These are phyloP conservation scores for Sminthurides bifidus DNA, from an alignment of 1,140 invertebrate species.

Conservation along the genomic window DNA sequence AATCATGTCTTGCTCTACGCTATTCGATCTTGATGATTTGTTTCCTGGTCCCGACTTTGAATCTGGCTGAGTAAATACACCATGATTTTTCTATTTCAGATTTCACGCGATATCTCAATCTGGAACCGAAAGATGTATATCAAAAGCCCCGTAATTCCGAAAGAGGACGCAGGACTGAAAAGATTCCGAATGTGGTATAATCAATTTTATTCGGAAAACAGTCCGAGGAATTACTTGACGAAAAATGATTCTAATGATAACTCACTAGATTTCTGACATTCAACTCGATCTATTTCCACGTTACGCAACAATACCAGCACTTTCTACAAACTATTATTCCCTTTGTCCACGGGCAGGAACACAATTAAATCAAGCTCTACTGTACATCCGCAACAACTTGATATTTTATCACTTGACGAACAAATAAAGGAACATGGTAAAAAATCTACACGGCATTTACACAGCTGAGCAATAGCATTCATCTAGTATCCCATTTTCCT, in stretches of 20 bases:
- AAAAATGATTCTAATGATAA: conserved; percentile 23
- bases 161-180: conserved; percentile 58
- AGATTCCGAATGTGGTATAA: conserved; percentile 67
- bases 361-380: not conserved
- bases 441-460: too few relatives aligned
- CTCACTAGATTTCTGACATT: conserved; percentile 14
- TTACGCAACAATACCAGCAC: too few relatives aligned
- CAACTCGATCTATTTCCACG: too few relatives aligned
- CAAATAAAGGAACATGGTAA: too few relatives aligned
- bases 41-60: not conserved
- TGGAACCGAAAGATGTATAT: conserved; percentile 79
- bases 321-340: too few relatives aligned
- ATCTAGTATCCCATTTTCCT: too few relatives aligned
- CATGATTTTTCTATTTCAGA: conserved; percentile 42
- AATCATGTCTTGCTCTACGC: not conserved
- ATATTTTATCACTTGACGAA: too few relatives aligned
- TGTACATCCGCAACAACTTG: not conserved
- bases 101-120: conserved; percentile 70
- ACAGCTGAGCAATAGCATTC: too few relatives aligned
- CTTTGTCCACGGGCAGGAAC: too few relatives aligned
- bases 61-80: not conserved
- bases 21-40: conserved; percentile 7
- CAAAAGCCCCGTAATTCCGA: conserved; percentile 56
- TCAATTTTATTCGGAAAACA: conserved; percentile 74
- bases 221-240: conserved; percentile 38